Conservation (phyloP, 1,140 invertebrate species). For the Tribolium madens region DNA sequence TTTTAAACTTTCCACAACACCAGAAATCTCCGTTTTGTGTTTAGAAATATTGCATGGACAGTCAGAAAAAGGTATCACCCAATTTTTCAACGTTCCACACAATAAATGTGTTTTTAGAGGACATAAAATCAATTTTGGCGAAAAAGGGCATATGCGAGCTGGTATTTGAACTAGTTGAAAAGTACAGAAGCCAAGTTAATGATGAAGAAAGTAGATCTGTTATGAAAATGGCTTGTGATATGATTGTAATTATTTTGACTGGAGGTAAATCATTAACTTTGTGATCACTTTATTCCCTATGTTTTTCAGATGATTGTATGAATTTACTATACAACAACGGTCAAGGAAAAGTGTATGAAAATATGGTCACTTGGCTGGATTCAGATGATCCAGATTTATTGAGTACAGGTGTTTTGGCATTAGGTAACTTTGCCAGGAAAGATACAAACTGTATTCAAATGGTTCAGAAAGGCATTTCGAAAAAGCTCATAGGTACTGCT, state of each 20-base stretch:
- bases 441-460: conserved; percentile 87
- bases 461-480: conserved; percentile 82
- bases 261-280: conserved; percentile 73
- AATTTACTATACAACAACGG: conserved; percentile 80
- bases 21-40: conserved; percentile 79
- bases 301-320: conserved; percentile 85
- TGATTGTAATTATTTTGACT: conserved; percentile 85
- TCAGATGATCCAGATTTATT: conserved; percentile 80
- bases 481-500: conserved; percentile 74
- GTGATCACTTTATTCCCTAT: not conserved
- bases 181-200: conserved; percentile 72
- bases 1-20: conserved; percentile 72
- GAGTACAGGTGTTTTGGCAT: conserved; percentile 83
- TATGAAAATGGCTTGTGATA: conserved; percentile 86
- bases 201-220: conserved; percentile 79
- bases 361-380: conserved; percentile 82
- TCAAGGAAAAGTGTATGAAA: conserved; percentile 77
- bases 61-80: conserved; percentile 76
- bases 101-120: conserved; percentile 69
- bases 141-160: conserved; percentile 80
- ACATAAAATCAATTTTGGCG: conserved; percentile 81
- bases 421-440: conserved; percentile 90
- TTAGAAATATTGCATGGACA: conserved; percentile 81
- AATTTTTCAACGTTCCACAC: conserved; percentile 40
- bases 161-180: conserved; percentile 80